A percentile compares a stretch with the other conserved stretches of the same genome.
Evolutionary conservation across 2,797 vertebrate genomes (phyloP).

Genomic region (Ctenopoma multispine): DNA sequence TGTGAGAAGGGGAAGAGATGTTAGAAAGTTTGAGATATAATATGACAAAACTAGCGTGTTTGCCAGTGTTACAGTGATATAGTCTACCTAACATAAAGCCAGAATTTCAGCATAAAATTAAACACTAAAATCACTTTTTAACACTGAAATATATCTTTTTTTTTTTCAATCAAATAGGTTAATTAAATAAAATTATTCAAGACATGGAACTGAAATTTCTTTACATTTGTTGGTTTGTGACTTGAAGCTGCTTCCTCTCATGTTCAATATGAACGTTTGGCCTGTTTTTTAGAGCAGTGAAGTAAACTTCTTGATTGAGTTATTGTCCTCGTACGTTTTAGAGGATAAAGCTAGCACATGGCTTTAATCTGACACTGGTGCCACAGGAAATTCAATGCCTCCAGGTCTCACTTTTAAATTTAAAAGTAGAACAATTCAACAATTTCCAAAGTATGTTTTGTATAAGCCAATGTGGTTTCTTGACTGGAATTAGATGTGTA

Average conservation of each 20-base stretch:
- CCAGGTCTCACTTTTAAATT: conserved; percentile 5
- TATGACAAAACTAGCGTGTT: conserved; percentile 27
- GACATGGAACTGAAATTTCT: conserved; percentile 8
- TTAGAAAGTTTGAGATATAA: conserved; percentile 35
- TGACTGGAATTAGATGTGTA: conserved; percentile 17
- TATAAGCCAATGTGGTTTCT: not conserved
- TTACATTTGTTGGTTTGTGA: conserved; percentile 31
- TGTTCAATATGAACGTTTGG: conserved; percentile 15
- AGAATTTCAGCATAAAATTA: not conserved
- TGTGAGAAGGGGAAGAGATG: conserved; percentile 9
- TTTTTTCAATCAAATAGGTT: no score
- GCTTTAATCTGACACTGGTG: conserved; percentile 44
- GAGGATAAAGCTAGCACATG: conserved; percentile 26
- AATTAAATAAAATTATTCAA: not conserved
- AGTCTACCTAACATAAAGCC: not conserved
- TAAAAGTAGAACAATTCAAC: not conserved
- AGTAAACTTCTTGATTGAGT: conserved; percentile 26
- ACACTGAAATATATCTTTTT: no score
- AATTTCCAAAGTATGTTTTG: conserved; percentile 4
- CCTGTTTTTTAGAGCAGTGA: conserved; percentile 19
- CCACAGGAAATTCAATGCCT: conserved; percentile 27
- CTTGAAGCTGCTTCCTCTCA: conserved; percentile 4
- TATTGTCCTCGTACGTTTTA: conserved; percentile 43
- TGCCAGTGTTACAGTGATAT: conserved; percentile 1
- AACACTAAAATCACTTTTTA: no score